Evolutionary conservation across 2,113 vertebrate species (phyloP), one percentile per base, ranked within the genome.

Genomic region (Centropus bengalensis): DNA sequence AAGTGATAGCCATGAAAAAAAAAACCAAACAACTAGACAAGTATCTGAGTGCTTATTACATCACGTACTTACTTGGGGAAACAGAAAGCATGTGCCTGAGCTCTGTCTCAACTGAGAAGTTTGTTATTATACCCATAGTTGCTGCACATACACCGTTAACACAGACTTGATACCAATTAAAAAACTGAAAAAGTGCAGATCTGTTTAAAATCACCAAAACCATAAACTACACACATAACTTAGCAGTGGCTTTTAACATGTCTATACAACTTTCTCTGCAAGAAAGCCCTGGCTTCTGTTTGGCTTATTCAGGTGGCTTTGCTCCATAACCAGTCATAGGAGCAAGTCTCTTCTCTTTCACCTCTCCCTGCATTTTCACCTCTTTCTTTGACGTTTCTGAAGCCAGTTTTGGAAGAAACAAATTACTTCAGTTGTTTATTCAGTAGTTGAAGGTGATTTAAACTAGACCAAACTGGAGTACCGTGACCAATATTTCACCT

Each of bases 131-230:
- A 60, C 19, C 26, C 3, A 2, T 20, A 33, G 40, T 63, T 75
- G 18, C 27, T 51, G 59, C 70, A 73, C 32, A 14, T 17, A 27
- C 1, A 32, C 28, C 44, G 21, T 24, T n/a, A 62, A 49, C 9
- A 33, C 1, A 5, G 22, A 74, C 1, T 4, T 30, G 77, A 24
- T 1, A 2, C 6, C 45, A 30, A 27, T n/a, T 86, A 7, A 76
- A 73, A 76, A 42, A 67, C 44, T 11, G 12, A 52, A 14, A 24
- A 60, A 49, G 13, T 54, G 47, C 27, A 40, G 9, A 26, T n/a
- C 26, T 67, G 19, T 71, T 71, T 82, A 36, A 82, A 59, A 78
- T 27, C 28, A 77, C 36, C 4, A 3, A 42, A 60, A 44, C 47
- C n/a, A 44, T 6, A 42, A 6, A 27, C 14, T 51, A 44, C 6